Evolutionary conservation across 2,797 vertebrate genomes (phyloP).

Genomic region (Sternotherus odoratus): DNA sequence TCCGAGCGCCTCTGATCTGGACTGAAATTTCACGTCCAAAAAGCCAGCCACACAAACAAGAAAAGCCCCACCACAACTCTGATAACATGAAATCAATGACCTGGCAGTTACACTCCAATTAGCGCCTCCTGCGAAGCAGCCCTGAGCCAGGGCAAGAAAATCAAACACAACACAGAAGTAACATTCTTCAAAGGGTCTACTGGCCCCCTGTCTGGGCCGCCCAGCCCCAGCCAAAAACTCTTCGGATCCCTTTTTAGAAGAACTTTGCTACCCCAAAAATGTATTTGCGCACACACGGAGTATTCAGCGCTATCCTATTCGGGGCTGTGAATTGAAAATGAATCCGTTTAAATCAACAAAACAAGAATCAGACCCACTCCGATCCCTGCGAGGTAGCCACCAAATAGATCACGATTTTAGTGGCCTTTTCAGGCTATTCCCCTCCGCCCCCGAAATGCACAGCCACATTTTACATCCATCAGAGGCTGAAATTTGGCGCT

Average conservation of each 20-base stretch:
- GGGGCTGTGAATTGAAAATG: not conserved
- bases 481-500: constrained; percentile 56
- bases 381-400: not conserved
- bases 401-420: not conserved
- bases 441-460: constrained; percentile 30
- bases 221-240: not conserved
- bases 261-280: not conserved
- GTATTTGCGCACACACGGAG: not conserved
- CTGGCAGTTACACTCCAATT: constrained; percentile 75
- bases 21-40: not conserved
- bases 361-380: not conserved
- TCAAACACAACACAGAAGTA: no score
- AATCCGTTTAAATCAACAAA: not conserved
- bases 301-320: not conserved
- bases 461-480: constrained; percentile 41
- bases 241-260: not conserved
- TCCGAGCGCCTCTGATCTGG: not conserved
- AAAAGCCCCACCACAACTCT: constrained; percentile 24
- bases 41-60: accelerated
- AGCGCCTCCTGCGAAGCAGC: constrained; percentile 69
- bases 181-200: not conserved
- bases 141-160: constrained; percentile 12
- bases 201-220: not conserved
- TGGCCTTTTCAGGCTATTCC: constrained; percentile 26
- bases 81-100: constrained; percentile 69